A percentile compares a stretch with the other conserved stretches of the same genome.
These are phyloP conservation scores for Meteorus sp. DNA, from an alignment of 1,140 invertebrate species.

Conservation along the genomic window DNA sequence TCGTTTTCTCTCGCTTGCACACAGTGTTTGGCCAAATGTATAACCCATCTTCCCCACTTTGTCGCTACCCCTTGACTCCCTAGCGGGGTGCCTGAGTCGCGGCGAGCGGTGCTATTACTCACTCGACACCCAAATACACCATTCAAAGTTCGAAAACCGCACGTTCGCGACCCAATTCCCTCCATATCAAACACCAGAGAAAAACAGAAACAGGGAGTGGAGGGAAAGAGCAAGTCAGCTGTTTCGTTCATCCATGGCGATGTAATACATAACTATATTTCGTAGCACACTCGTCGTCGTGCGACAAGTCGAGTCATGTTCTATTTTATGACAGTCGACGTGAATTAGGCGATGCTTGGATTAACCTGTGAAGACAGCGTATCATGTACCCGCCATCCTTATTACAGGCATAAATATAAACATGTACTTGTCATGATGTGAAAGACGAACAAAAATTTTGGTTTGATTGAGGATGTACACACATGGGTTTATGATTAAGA, in stretches of 20 bases:
- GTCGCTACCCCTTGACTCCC: conserved; percentile 30
- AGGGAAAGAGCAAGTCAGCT: conserved; percentile 46
- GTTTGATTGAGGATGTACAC: no score
- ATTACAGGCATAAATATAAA: no score
- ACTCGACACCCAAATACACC: conserved; percentile 43
- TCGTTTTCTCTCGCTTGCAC: not conserved
- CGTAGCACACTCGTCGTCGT: conserved; percentile 17
- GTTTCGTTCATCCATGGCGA: conserved; percentile 44
- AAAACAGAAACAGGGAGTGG: no score
- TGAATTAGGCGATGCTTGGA: conserved; percentile 12
- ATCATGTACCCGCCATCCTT: no score
- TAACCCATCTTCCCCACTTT: conserved; percentile 29
- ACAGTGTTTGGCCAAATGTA: not conserved
- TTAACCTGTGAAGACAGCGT: conserved; percentile 12
- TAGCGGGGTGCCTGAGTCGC: conserved; percentile 31
- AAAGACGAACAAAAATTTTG: no score
- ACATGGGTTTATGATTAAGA: no score
- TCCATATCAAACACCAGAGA: no score
- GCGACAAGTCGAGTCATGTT: not conserved
- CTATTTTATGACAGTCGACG: conserved; percentile 4
- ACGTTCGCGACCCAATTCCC: conserved; percentile 52
- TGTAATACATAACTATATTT: no score
- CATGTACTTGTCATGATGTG: no score
- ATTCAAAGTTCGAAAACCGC: conserved; percentile 50
- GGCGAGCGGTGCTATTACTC: conserved; percentile 43